A percentile compares a stretch with the other conserved stretches of the same genome.
Conservation (phyloP, 2,888 invertebrate genomes). For the Drosophila neonasuta region DNA sequence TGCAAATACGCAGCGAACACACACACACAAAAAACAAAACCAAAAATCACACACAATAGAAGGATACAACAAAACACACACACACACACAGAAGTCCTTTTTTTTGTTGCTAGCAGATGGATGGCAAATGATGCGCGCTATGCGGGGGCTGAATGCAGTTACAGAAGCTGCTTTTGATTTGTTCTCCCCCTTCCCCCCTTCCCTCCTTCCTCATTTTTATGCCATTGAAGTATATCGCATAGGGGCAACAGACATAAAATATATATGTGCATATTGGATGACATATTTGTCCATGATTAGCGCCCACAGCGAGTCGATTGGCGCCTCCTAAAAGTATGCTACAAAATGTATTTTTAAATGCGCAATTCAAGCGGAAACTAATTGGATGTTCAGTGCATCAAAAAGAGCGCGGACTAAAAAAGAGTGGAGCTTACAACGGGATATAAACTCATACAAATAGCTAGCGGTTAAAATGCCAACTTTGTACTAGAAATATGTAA, state of each 20-base stretch:
- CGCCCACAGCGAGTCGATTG: slow-evolving; percentile 3
- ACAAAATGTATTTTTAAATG: slow-evolving; percentile 18
- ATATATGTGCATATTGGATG: neutral
- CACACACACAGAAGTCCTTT: slow-evolving; percentile 12
- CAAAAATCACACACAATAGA: slow-evolving; percentile 9
- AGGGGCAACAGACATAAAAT: neutral
- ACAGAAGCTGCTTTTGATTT: slow-evolving; percentile 31
- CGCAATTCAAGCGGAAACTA: slow-evolving; percentile 21
- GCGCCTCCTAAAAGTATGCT: slow-evolving; percentile 21
- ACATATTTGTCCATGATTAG: slow-evolving; percentile 11
- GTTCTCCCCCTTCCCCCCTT: too few relatives aligned
- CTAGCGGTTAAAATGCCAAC: neutral
- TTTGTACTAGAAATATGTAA: neutral
- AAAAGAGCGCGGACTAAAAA: neutral
- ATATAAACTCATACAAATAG: neutral
- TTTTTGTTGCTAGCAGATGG: neutral
- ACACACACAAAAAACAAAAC: neutral
- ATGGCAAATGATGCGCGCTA: slow-evolving; percentile 20
- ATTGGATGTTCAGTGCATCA: slow-evolving; percentile 3
- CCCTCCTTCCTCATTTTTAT: neutral
- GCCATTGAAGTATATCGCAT: slow-evolving; percentile 15
- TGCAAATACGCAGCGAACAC: slow-evolving; percentile 38
- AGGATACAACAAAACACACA: slow-evolving; percentile 8
- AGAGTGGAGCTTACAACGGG: neutral
- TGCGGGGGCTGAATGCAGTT: slow-evolving; percentile 30